Base-by-base conservation (phyloP, 2,888 invertebrate genomes). In the Cantharis lateralis region DNA sequence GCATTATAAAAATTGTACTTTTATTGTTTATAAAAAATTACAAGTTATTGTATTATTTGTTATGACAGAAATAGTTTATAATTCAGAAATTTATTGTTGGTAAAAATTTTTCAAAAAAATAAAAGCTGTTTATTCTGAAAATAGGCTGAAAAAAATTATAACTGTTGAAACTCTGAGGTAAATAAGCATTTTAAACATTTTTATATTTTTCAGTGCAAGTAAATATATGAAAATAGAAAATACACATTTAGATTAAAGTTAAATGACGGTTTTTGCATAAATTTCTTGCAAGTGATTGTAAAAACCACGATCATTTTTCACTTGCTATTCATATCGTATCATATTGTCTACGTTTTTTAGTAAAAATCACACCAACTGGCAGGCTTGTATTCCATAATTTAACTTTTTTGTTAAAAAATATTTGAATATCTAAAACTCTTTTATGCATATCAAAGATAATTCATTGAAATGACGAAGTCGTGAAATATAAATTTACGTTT, bases 281-380 rank as follows among this genome's bases (percentile, higher is more conserved):
- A 48, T 48, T 48, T 48, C 48, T 48, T 48, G 48, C 48, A 48
- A 48, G 48, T 48, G 48, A 48, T 48, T 48, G 48, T 48, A 48
- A 48, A 48, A 48, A 48, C 48, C n/a, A 4, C 13, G 48, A 48
- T 48, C 48, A 48, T 48, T 48, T 48, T 48, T 48, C 48, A 48
- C 48, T 48, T 48, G 48, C 48, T 48, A 48, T 48, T 48, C 48
- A 48, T 48, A 48, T 48, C 48, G n/a, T 48, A 48, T 48, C 48
- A 48, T 48, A 48, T 48, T 48, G 48, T 48, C 48, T 48, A 48
- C 64, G 64, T 20, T 66, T 66, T 66, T 66, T 18, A 66, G 20
- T 66, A 24, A 66, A 66, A 66, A 66, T 66, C 64, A 20, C 20
- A 66, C 64, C 64, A 66, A 66, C 64, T 24, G 64, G 64, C 64